Evolutionary conservation across 2,113 vertebrate species (phyloP).

Genomic region (Bungarus multicinctus): DNA sequence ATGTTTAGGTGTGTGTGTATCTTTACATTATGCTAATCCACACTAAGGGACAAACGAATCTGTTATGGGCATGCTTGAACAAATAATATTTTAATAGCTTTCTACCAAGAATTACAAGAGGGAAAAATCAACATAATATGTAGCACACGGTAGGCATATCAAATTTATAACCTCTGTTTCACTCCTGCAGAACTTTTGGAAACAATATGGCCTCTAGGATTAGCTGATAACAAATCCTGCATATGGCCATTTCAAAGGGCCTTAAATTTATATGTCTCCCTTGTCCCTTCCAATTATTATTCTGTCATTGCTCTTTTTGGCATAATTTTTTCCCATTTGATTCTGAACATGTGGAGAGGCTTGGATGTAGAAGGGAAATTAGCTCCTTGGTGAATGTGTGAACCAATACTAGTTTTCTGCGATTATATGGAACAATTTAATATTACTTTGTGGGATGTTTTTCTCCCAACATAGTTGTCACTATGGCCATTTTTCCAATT

Average conservation of each 20-base stretch:
- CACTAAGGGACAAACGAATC: neutral
- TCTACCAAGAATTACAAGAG: conserved; percentile 6
- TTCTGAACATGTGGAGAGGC: neutral
- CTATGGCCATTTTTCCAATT: neutral
- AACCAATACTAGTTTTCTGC: neutral
- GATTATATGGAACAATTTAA: conserved; percentile 14
- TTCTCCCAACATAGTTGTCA: neutral
- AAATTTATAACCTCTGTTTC: conserved; percentile 24
- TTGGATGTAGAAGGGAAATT: neutral
- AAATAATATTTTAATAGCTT: conserved; percentile 21
- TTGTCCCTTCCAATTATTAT: neutral
- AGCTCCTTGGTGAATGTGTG: neutral
- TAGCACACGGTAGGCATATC: neutral
- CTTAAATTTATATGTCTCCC: conserved; percentile 23
- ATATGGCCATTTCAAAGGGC: conserved; percentile 22
- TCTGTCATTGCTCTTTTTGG: neutral
- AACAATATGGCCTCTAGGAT: conserved; percentile 19
- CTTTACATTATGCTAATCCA: neutral
- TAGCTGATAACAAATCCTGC: conserved; percentile 22
- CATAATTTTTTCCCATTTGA: neutral
- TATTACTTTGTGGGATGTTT: neutral
- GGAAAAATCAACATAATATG: neutral
- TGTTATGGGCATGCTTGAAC: neutral
- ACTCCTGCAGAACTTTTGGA: neutral
- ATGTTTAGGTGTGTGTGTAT: neutral